Evolutionary conservation across 2,888 invertebrate species (phyloP), one percentile per base, ranked within the genome.

Genomic region (Sinhomidia bicolor): DNA sequence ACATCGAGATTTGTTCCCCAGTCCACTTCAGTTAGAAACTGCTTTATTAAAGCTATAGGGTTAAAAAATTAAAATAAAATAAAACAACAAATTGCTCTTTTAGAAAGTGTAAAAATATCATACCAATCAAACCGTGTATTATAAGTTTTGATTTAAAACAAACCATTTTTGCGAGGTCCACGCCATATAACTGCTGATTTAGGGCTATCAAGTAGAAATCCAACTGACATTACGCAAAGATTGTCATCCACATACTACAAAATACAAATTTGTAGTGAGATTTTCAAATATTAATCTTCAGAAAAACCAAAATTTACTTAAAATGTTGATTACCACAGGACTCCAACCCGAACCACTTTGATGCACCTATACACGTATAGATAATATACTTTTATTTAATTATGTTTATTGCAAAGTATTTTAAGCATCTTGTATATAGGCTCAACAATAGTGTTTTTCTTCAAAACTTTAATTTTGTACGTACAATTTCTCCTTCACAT

Each of bases 181-280:
- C 99, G 95, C 99, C 99, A 99, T 93, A 99, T 99, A n/a, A 99
- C 97, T 0, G 99, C 99, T 93, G 98, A 98, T 93, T 98, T 98
- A 0, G 97, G 96, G 92, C 96, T 96, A 71, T 95, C 95, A 85
- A 99, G 94, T 57, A 99, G 94, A 93, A 99, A 99, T 12, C 99
- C 99, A 93, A 99, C 97, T 0, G 99, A 99, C 99, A 99, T 99
- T 76, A 99, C 95, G 6, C 97, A 97, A 65, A 99, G 95, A 94
- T 99, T 99, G 93, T 99, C 99, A 89, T 97, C 97, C 0, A 98
- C 96, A 93, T 96, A 98, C 96, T 97, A 36, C 41, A 32, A 74
- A 84, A 87, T 23, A 84, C 23, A 83, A 44, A 78, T 14, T 26
- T n/a, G n/a, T n/a, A n/a, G n/a, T 17, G 7, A 57, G 4, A 10